Conservation (phyloP, 1,140 invertebrate species). For the Drosophila bipectinata region DNA sequence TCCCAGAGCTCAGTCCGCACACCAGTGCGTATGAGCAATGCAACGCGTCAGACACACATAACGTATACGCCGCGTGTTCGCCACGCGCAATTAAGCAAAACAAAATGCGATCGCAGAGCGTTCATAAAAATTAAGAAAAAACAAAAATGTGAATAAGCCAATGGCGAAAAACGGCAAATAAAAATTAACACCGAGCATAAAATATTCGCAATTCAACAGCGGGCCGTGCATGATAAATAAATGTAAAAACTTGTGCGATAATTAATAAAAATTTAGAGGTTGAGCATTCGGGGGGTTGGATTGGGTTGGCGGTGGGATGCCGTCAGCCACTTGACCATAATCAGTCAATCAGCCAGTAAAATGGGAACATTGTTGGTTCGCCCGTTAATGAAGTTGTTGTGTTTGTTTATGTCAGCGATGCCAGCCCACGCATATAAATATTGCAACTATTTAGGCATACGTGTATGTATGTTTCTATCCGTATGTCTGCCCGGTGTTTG, state of each 20-base stretch:
- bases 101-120: slow-evolving; percentile 65
- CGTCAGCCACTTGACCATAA: slow-evolving; percentile 77
- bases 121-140: slow-evolving; percentile 40
- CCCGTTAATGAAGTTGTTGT: slow-evolving; percentile 77
- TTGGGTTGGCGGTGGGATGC: not conserved
- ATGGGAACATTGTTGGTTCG: slow-evolving; percentile 50
- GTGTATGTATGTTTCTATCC: not conserved
- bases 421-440: slow-evolving; percentile 76
- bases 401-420: slow-evolving; percentile 26
- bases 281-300: not conserved
- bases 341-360: slow-evolving; percentile 77
- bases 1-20: slow-evolving; percentile 2
- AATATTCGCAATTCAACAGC: slow-evolving; percentile 55
- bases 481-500: not conserved
- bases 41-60: slow-evolving; percentile 39
- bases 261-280: slow-evolving; percentile 58
- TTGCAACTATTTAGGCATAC: slow-evolving; percentile 9
- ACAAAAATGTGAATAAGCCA: slow-evolving; percentile 18
- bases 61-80: slow-evolving; percentile 70
- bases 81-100: slow-evolving; percentile 77
- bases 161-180: slow-evolving; percentile 35
- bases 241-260: slow-evolving; percentile 55
- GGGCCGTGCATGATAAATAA: slow-evolving; percentile 70
- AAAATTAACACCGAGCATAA: slow-evolving; percentile 57
- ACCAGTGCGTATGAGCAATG: slow-evolving; percentile 70